These are phyloP conservation scores for Tryphoninae sp. DNA, from an alignment of 2,888 invertebrate genomes.

Conservation along the genomic window DNA sequence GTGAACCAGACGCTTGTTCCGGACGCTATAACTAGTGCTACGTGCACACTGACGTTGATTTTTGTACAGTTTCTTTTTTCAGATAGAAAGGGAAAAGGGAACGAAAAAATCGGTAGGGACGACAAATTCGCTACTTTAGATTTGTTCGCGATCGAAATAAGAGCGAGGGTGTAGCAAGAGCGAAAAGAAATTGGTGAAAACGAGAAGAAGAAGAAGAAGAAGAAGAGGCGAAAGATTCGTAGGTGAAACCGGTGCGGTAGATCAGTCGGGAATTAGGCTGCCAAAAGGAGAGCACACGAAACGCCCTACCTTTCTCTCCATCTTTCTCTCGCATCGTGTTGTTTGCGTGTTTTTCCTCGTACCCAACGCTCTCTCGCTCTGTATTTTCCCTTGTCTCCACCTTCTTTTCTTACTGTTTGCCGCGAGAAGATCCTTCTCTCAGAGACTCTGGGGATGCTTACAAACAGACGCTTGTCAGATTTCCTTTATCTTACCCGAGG, in stretches of 20 bases:
- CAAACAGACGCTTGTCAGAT: constrained; percentile 80
- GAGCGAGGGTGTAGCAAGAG: not conserved
- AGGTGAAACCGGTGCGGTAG: constrained; percentile 47
- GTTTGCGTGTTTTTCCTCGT: constrained; percentile 55
- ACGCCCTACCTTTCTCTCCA: constrained; percentile 29
- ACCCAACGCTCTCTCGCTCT: constrained; percentile 43
- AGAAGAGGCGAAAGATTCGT: constrained; percentile 20
- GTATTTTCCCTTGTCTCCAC: constrained; percentile 26
- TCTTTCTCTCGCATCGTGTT: constrained; percentile 46
- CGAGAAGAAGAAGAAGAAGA: constrained; percentile 4
- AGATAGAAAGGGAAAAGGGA: not conserved
- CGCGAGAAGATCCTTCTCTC: constrained; percentile 70
- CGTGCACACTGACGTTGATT: constrained; percentile 18
- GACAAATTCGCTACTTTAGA: not conserved
- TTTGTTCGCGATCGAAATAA: not conserved
- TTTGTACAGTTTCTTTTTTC: constrained; percentile 15
- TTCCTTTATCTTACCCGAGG: constrained; percentile 79
- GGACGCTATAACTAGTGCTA: constrained; percentile 13
- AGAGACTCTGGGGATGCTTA: constrained; percentile 74
- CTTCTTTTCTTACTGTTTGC: constrained; percentile 40
- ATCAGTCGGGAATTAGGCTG: constrained; percentile 71
- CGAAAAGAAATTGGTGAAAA: not conserved
- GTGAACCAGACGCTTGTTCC: constrained; percentile 39
- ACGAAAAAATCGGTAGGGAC: constrained; percentile 8
- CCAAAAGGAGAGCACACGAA: constrained; percentile 70